Percentiles rank a stretch among this genome's conserved stretches.
Conservation (phyloP, 1,140 invertebrate species). For the Panonychus citri region DNA sequence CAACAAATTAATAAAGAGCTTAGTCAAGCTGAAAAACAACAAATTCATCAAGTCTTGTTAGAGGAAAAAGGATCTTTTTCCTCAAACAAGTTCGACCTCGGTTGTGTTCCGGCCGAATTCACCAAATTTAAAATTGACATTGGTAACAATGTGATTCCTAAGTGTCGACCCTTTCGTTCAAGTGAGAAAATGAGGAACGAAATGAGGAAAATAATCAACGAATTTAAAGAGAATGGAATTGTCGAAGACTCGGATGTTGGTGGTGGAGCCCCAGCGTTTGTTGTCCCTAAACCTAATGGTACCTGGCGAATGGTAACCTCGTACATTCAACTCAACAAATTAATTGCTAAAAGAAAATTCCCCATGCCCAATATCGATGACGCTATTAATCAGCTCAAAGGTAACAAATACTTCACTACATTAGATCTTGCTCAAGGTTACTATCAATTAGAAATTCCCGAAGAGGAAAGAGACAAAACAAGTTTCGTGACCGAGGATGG, state of each 20-base stretch:
- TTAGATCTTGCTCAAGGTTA: slow-evolving; percentile 21
- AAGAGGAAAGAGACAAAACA: slow-evolving; percentile 16
- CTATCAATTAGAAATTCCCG: slow-evolving; percentile 18
- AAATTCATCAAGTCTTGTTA: neutral
- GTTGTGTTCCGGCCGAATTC: neutral
- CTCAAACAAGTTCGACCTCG: neutral
- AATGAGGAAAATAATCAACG: neutral
- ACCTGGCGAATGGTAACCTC: neutral
- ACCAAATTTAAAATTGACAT: neutral
- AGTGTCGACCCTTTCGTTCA: neutral
- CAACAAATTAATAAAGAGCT: neutral
- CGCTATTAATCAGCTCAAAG: slow-evolving; percentile 10
- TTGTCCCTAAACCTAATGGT: neutral
- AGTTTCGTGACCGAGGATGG: slow-evolving; percentile 3
- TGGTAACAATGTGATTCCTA: neutral
- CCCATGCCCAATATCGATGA: slow-evolving; percentile 13
- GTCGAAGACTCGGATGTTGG: neutral
- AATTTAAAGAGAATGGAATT: neutral
- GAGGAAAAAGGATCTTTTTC: neutral
- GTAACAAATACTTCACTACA: slow-evolving; percentile 7
- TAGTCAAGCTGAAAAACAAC: neutral
- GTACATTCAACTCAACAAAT: neutral
- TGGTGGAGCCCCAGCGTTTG: neutral
- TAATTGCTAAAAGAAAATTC: neutral
- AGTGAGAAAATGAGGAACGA: neutral